A percentile compares a stretch with the other conserved stretches of the same genome.
Conservation (phyloP, 2,113 vertebrate species). For the Centropus unirufus region DNA sequence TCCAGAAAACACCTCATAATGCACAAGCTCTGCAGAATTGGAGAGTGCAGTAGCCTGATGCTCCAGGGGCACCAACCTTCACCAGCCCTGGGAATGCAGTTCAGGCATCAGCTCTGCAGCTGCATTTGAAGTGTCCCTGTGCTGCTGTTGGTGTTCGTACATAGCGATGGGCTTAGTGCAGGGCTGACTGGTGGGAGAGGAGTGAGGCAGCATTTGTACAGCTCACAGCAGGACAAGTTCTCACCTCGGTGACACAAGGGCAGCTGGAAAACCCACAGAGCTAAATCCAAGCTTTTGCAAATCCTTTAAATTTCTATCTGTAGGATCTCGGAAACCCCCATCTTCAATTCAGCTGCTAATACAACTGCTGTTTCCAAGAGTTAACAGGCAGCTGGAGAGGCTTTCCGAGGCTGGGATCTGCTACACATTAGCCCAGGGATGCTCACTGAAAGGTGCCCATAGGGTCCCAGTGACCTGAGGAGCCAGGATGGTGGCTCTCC, state of each 20-base stretch:
- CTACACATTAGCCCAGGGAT: not conserved
- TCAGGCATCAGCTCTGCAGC: not conserved
- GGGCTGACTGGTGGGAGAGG: not conserved
- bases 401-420: not conserved
- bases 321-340: not conserved
- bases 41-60: not conserved
- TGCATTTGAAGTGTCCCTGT: not conserved
- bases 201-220: not conserved
- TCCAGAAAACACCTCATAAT: not conserved
- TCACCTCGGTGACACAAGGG: not conserved
- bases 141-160: not conserved
- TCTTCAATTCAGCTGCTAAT: not conserved
- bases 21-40: fast-evolving
- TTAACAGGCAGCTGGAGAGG: not conserved
- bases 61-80: not conserved
- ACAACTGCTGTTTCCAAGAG: not conserved
- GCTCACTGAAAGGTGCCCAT: fast-evolving
- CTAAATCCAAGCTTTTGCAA: not conserved
- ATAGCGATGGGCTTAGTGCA: fast-evolving
- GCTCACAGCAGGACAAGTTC: not conserved
- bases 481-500: not conserved
- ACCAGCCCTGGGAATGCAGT: not conserved
- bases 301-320: not conserved
- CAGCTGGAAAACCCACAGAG: not conserved
- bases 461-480: fast-evolving